phyloP scores from a whole-genome alignment of 2,888 invertebrate species.

The Ormyrus thymus region DNA sequence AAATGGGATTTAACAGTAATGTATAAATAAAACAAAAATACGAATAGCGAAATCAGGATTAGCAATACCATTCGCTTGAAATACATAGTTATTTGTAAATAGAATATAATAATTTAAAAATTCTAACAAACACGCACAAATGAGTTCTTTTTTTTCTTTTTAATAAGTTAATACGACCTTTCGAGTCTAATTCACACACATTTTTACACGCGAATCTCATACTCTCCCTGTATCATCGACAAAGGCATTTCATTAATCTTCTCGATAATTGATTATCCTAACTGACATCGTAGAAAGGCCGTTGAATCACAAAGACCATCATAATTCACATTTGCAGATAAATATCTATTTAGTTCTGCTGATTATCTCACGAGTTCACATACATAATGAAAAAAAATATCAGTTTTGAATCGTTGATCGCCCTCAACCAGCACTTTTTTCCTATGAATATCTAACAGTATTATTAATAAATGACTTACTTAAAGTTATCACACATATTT shows the following conservation, averaged over 20 bases:
- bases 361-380: constrained; percentile 30
- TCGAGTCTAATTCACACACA: constrained; percentile 51
- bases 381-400: constrained; percentile 40
- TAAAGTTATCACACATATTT: constrained; percentile 57
- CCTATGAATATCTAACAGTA: constrained; percentile 48
- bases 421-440: constrained; percentile 37
- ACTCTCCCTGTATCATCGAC: constrained; percentile 52
- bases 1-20: constrained; percentile 34
- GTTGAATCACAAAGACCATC: constrained; percentile 22
- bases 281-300: constrained; percentile 45
- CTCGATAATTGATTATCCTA: constrained; percentile 41
- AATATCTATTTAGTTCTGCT: constrained; percentile 45
- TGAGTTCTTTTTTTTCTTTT: constrained; percentile 13
- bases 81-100: constrained; percentile 38
- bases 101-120: constrained; percentile 50
- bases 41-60: constrained; percentile 44
- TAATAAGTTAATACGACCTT: constrained; percentile 33
- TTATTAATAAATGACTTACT: constrained; percentile 63
- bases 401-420: background rate
- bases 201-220: constrained; percentile 37
- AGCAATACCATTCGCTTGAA: constrained; percentile 35
- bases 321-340: constrained; percentile 51
- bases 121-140: constrained; percentile 48
- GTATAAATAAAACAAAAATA: constrained; percentile 22
- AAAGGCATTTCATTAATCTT: constrained; percentile 53